phyloP scores from a whole-genome alignment of 2,888 invertebrate species.

The Cryptops parisi region DNA sequence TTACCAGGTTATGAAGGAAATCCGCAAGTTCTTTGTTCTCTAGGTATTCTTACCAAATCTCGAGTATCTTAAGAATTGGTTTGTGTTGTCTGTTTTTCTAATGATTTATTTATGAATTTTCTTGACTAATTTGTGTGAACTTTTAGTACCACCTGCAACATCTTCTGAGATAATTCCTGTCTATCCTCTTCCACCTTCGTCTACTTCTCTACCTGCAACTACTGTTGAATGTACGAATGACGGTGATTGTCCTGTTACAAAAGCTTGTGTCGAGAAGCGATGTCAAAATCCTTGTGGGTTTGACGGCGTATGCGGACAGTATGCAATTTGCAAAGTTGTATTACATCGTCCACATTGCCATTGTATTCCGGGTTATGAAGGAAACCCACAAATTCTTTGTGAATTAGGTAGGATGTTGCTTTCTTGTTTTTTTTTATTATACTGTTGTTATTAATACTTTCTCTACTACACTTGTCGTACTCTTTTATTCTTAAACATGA shows the following conservation, averaged over 20 bases:
- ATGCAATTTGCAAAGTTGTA: constrained; percentile 22
- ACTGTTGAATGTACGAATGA: constrained; percentile 49
- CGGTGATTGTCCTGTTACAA: constrained; percentile 56
- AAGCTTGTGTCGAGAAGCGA: constrained; percentile 58
- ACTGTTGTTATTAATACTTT: too few relatives aligned
- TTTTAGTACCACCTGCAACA: too few relatives aligned
- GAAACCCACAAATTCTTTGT: constrained; percentile 11
- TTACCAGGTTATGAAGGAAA: constrained; percentile 58
- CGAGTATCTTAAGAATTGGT: neutral
- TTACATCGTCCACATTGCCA: constrained; percentile 23
- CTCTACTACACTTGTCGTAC: neutral
- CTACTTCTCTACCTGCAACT: neutral
- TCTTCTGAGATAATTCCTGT: neutral
- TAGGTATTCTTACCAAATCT: constrained; percentile 2
- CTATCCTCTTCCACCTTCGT: neutral
- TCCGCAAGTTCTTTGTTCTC: constrained; percentile 53
- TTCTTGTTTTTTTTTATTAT: too few relatives aligned
- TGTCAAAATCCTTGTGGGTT: constrained; percentile 23
- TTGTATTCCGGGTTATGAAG: constrained; percentile 22
- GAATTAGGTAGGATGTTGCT: neutral
- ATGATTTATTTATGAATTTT: constrained; percentile 22
- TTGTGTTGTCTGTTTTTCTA: constrained; percentile 27
- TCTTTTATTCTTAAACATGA: too few relatives aligned
- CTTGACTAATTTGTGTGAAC: neutral
- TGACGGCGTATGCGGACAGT: constrained; percentile 38